Base-by-base conservation (phyloP, 2,888 invertebrate species). In the Patella depressa region DNA sequence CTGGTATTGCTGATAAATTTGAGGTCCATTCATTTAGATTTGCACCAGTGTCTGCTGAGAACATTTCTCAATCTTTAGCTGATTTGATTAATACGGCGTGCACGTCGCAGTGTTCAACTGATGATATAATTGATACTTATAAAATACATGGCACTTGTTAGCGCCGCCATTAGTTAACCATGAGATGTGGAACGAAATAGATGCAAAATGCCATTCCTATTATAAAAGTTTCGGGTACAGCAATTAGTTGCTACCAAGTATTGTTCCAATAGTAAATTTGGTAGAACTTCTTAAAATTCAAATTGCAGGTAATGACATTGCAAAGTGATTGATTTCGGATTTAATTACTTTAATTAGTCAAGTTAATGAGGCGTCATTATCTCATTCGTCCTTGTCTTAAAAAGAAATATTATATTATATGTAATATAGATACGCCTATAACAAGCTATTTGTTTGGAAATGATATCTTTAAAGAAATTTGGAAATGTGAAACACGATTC, bases 1-100 rank as follows among this genome's bases (percentile, higher is more conserved):
- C 74, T 65, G 78, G 76, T 55, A 78, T 76, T 34, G 71, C 78
- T 76, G 53, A 29, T 19, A 11, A 5, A 45, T 76, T 78, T 54
- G 65, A 71, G 57, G 76, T 78, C 5, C 80, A 78, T 65, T 78
- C 78, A 11, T 77, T 57, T 45, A 79, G 77, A 72, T 45, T 54
- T 17, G 73, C 73, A 9, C 11, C 73, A 15, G 53, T 19, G 11
- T 73, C 73, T n/a, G 53, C 29, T 4, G 17, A 15, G 5, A n/a
- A 15, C 15, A 59, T 59, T 59, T 15, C 15, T 12, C 59, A 59
- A 2, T 59, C 59, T n/a, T 1, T 59, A n/a, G 59, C 59, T 11
- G n/a, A 59, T 59, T 12, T 59, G 5, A 59, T 59, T 59, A n/a
- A 59, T 59, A 59, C 59, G n/a, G 59, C 59, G 4, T 59, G 59